phyloP scores from a whole-genome alignment of 1,140 invertebrate species.

The Littorina saxatilis region DNA sequence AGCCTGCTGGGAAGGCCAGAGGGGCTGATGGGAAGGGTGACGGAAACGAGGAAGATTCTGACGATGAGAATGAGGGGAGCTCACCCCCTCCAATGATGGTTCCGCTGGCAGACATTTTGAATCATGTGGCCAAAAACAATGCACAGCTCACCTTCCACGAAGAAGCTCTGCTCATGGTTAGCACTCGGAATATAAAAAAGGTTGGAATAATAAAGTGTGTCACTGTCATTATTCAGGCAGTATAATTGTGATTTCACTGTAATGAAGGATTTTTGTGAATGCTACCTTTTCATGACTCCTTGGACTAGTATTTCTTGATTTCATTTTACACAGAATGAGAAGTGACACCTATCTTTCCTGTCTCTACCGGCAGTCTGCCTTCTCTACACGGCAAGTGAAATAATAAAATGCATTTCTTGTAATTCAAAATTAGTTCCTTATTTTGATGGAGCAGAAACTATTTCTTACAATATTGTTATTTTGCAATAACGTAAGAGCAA shows the following conservation, averaged over 20 bases:
- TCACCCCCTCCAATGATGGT: slow-evolving; percentile 74
- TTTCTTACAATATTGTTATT: too few relatives aligned
- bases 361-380: too few relatives aligned
- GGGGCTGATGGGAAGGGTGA: neutral
- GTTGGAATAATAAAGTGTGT: slow-evolving; percentile 48
- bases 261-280: neutral
- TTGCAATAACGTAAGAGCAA: too few relatives aligned
- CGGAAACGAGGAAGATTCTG: slow-evolving; percentile 41
- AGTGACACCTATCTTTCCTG: too few relatives aligned
- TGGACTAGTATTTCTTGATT: neutral
- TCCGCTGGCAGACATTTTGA: slow-evolving; percentile 75
- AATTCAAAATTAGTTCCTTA: too few relatives aligned
- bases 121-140: slow-evolving; percentile 75
- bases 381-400: too few relatives aligned
- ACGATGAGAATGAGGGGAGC: slow-evolving; percentile 50
- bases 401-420: too few relatives aligned
- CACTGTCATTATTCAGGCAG: too few relatives aligned
- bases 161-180: slow-evolving; percentile 72
- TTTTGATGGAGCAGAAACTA: too few relatives aligned
- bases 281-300: too few relatives aligned
- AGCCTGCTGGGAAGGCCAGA: slow-evolving; percentile 53
- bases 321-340: neutral
- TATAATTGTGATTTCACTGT: neutral
- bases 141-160: slow-evolving; percentile 72
- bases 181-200: slow-evolving; percentile 69